phyloP scores from a whole-genome alignment of 2,797 vertebrate genomes.

The Oreortyx pictus region DNA sequence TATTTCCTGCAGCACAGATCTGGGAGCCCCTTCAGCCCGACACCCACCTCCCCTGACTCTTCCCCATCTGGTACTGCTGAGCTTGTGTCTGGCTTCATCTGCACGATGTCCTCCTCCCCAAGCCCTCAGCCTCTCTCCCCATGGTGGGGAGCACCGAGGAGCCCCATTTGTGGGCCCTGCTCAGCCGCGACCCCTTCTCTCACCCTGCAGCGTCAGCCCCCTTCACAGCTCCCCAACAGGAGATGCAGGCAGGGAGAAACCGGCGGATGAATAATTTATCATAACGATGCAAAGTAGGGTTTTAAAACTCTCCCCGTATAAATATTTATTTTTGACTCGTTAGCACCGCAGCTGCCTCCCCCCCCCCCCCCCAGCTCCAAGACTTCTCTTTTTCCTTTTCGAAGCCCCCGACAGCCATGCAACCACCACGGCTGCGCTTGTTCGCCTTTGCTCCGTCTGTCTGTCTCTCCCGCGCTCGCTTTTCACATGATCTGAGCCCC shows the following conservation, averaged over 20 bases:
- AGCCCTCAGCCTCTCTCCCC: neutral
- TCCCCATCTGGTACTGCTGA: neutral
- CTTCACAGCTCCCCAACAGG: conserved; percentile 2
- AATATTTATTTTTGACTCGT: conserved; percentile 77
- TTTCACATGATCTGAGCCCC: conserved; percentile 17
- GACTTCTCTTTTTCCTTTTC: neutral
- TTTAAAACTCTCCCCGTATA: conserved; percentile 73
- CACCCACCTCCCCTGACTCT: neutral
- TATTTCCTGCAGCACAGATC: neutral
- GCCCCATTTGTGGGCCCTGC: neutral
- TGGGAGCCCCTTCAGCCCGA: neutral
- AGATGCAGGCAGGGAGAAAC: conserved; percentile 35
- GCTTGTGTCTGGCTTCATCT: neutral
- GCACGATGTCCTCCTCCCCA: neutral
- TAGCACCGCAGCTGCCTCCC: neutral
- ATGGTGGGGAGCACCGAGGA: neutral
- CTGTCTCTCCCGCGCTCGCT: neutral
- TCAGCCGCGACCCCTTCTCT: neutral
- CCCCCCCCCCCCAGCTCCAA: neutral
- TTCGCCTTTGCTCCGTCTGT: neutral
- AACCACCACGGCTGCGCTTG: neutral
- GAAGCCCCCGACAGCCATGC: neutral
- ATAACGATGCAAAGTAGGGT: conserved; percentile 67
- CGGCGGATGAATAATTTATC: conserved; percentile 78
- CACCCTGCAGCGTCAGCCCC: neutral